phyloP scores from a whole-genome alignment of 2,113 vertebrate genomes.

The Rhadina sibilatrix region DNA sequence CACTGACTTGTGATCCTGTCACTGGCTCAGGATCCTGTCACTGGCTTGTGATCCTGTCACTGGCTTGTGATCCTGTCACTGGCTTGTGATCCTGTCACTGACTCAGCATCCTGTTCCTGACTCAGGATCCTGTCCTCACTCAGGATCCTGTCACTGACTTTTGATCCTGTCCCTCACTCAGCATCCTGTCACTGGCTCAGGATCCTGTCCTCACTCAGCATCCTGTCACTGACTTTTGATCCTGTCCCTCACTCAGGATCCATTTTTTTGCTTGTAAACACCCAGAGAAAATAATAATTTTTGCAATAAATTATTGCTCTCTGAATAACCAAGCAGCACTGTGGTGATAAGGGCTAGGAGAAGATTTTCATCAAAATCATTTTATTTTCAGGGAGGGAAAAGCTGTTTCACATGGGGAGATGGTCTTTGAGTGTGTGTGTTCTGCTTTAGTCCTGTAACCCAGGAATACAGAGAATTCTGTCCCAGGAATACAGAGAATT shows the following conservation, averaged over 20 bases:
- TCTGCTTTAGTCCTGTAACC: not conserved
- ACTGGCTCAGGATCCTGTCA: accelerated
- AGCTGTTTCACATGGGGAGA: not conserved
- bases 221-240: accelerated
- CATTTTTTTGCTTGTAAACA: not conserved
- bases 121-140: accelerated
- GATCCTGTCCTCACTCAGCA: not conserved
- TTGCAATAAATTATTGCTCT: not conserved
- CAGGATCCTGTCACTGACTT: accelerated
- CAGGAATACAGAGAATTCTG: too few relatives aligned
- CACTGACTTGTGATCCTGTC: accelerated
- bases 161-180: not conserved
- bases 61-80: accelerated
- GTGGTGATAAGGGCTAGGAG: not conserved
- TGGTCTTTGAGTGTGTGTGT: not conserved
- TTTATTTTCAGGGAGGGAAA: not conserved
- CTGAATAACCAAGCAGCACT: not conserved
- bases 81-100: accelerated
- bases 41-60: not conserved
- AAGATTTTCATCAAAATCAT: not conserved
- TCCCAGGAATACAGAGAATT: not conserved
- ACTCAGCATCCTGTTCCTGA: accelerated
- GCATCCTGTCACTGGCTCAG: not conserved
- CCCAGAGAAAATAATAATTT: not conserved
- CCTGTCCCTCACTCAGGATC: not conserved